A percentile compares a stretch with the other conserved stretches of the same genome.
These are phyloP conservation scores for Leptopilina drosophilae DNA, from an alignment of 2,888 invertebrate species.

Conservation along the genomic window DNA sequence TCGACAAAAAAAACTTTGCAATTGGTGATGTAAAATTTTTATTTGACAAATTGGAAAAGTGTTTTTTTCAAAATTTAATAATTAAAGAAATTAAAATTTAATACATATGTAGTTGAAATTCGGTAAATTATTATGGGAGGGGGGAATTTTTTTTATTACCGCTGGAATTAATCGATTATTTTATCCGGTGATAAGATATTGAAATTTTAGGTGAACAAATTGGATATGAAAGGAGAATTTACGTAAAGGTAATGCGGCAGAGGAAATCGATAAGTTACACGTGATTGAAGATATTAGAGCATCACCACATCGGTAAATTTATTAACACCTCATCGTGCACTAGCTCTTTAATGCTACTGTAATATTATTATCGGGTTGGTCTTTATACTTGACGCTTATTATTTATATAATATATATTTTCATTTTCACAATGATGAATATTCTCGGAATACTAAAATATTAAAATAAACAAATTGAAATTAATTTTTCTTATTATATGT, in stretches of 20 bases:
- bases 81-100: neutral
- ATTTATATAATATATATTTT: no score
- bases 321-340: conserved; percentile 36
- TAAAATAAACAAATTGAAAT: no score
- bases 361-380: conserved; percentile 24
- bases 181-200: conserved; percentile 7
- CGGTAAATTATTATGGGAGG: neutral
- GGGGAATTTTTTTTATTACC: neutral
- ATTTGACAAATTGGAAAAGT: neutral
- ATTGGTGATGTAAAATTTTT: no score
- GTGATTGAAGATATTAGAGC: conserved; percentile 31
- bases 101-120: neutral
- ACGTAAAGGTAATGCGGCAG: neutral
- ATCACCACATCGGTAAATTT: conserved; percentile 44
- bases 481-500: no score
- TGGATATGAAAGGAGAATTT: neutral
- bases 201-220: neutral
- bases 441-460: no score
- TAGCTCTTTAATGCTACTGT: conserved; percentile 23
- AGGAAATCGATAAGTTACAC: conserved; percentile 29
- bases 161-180: conserved; percentile 7
- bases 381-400: conserved; percentile 10
- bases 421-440: no score
- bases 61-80: neutral
- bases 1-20: no score